A percentile compares a stretch with the other conserved stretches of the same genome.
Evolutionary conservation across 92 coral and sea anemone species (phyloP).

Genomic region (Ricordea florida): DNA sequence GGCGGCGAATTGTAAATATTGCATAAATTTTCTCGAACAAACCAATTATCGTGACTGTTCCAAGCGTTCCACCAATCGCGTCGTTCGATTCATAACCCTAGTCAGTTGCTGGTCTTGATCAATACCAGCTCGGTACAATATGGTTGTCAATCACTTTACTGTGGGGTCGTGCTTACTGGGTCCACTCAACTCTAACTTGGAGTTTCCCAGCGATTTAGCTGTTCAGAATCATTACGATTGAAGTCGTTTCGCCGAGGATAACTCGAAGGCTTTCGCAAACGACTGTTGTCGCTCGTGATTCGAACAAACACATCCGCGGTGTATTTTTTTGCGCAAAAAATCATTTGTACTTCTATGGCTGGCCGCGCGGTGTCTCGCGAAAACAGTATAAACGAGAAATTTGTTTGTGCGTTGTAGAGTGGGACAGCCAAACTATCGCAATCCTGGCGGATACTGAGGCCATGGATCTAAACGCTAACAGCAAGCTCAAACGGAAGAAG

Average conservation of each 20-base stretch:
- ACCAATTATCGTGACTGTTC: conserved; percentile 78
- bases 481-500: conserved; percentile 94
- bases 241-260: neutral
- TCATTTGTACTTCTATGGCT: conserved; percentile 51
- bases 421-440: conserved; percentile 30
- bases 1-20: conserved; percentile 64
- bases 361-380: conserved; percentile 72
- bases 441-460: conserved; percentile 86
- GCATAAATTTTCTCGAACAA: conserved; percentile 85
- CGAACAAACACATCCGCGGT: conserved; percentile 13
- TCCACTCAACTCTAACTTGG: conserved; percentile 5
- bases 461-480: conserved; percentile 75
- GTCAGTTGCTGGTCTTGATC: conserved; percentile 71
- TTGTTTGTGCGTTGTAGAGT: conserved; percentile 39
- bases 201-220: neutral
- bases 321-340: conserved; percentile 33
- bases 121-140: conserved; percentile 60
- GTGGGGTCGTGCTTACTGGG: conserved; percentile 43
- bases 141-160: conserved; percentile 67
- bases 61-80: conserved; percentile 65
- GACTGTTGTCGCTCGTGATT: conserved; percentile 34
- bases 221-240: neutral
- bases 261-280: neutral
- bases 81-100: conserved; percentile 35
- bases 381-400: conserved; percentile 59